A percentile compares a stretch with the other conserved stretches of the same genome.
Conservation (phyloP, 2,888 invertebrate genomes). For the Carpatolechia fugitivella region DNA sequence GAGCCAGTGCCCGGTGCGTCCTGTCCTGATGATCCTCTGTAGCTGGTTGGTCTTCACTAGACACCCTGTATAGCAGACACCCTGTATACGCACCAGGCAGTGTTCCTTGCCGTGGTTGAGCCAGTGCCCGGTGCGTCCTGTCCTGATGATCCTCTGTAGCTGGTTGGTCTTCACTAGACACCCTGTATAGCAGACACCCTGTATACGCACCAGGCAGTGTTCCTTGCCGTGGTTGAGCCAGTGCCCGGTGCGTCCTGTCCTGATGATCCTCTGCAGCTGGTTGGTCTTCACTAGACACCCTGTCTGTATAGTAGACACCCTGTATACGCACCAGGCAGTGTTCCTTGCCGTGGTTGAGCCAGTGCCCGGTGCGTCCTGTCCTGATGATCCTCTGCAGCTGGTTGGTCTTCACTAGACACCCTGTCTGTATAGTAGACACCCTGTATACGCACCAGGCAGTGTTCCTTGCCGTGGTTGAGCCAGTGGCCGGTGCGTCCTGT, state of each 20-base stretch:
- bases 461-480: conserved; percentile 99
- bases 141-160: conserved; percentile 96
- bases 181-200: neutral
- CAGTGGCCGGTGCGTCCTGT: conserved; percentile 99
- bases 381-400: conserved; percentile 97
- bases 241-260: conserved; percentile 97
- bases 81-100: conserved; percentile 82
- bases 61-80: conserved; percentile 45
- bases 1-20: conserved; percentile 98
- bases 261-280: conserved; percentile 96
- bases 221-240: conserved; percentile 99
- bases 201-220: conserved; percentile 87
- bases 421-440: neutral
- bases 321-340: conserved; percentile 88
- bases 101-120: conserved; percentile 99
- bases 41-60: conserved; percentile 99
- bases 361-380: conserved; percentile 98
- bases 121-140: conserved; percentile 99
- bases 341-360: conserved; percentile 99
- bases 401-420: conserved; percentile 99
- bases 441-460: conserved; percentile 86
- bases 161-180: conserved; percentile 99
- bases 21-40: conserved; percentile 97
- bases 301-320: neutral
- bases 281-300: conserved; percentile 99